Base-by-base conservation (phyloP, 1,140 invertebrate genomes). In the Pseudomyrmex gracilis region DNA sequence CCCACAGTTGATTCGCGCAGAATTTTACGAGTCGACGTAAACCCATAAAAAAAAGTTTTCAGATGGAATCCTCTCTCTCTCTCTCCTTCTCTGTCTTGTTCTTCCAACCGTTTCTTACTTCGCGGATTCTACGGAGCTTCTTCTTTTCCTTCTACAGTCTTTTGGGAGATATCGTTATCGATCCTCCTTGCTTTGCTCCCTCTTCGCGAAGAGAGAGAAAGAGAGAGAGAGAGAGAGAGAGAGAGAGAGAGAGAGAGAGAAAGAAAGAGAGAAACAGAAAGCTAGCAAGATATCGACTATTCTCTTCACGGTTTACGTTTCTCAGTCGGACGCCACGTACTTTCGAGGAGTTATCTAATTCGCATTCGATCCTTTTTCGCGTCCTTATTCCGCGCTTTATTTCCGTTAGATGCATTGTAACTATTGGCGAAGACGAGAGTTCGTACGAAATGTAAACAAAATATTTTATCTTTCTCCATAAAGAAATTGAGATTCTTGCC, bases 1-100 rank as follows among this genome's bases (percentile, higher is more conserved):
- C 45, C 71, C 78, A 17, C 67, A 55, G 82, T 87, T 70, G 85
- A 87, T 88, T 88, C 67, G 66, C 57, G 22, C 60, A 70, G 77
- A 57, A 87, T 83, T 87, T 88, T 85, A 87, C 86, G 86, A 88
- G 83, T 78, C 61, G 60, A 58, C 71, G 76, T 87, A 82, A 82
- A 49, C 45, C 55, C 83, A 73, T 87, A 87, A 88, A 85, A 76
- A 76, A 88, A 88, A 88, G 53, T 88, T 88, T 85, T 85, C 83
- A 73, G 86, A 87, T 85, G 43, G 66, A 85, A 45, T 74, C 10
- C 67, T 68, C 24, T 55, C 34, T 66, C 34, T 43, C 71, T 22
- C 34, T 58, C 55, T 43, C 24, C 17, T 15, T 76, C 20, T 55
- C n/a, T 68, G 22, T n/a, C 10, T 12, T 5, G 3, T 9, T 12